Percentiles rank a stretch among this genome's conserved stretches.
These are phyloP conservation scores for Umimayanthus kanabou DNA, from an alignment of 92 coral and sea anemone species.

Conservation along the genomic window DNA sequence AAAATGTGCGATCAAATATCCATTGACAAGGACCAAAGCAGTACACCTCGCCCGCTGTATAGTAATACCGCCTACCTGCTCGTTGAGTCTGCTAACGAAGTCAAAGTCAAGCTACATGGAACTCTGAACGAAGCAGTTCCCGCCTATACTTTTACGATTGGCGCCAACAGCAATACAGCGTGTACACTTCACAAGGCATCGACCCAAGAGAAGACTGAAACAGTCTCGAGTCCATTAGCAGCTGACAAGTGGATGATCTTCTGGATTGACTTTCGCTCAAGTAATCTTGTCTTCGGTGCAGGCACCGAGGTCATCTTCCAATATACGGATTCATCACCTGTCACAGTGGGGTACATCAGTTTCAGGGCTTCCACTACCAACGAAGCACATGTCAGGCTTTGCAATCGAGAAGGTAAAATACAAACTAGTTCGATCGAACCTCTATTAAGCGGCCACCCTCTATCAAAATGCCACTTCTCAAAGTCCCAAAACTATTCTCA, in stretches of 20 bases:
- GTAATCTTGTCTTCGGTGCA: constrained; percentile 78
- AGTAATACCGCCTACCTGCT: constrained; percentile 59
- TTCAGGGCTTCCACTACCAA: constrained; percentile 50
- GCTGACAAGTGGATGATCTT: constrained; percentile 34
- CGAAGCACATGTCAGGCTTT: constrained; percentile 33
- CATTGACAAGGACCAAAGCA: constrained; percentile 27
- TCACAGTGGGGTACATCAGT: constrained; percentile 64
- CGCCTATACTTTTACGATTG: constrained; percentile 58
- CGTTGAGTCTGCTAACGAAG: constrained; percentile 23
- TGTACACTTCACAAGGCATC: constrained; percentile 23
- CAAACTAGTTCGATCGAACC: too few relatives aligned
- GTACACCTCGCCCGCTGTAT: constrained; percentile 49
- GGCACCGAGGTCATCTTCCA: constrained; percentile 60
- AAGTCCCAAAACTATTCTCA: background rate
- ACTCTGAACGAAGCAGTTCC: constrained; percentile 1
- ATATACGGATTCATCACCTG: constrained; percentile 53
- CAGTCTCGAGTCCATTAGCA: constrained; percentile 8
- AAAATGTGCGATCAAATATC: constrained; percentile 49
- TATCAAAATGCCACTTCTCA: too few relatives aligned
- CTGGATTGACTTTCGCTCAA: constrained; percentile 89
- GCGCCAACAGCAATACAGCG: background rate
- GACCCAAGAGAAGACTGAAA: background rate
- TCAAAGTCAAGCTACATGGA: constrained; percentile 48
- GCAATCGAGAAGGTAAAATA: constrained; percentile 60
- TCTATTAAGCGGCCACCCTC: too few relatives aligned